Conservation (phyloP, 2,888 invertebrate species). For the Crepidodera aurea region DNA sequence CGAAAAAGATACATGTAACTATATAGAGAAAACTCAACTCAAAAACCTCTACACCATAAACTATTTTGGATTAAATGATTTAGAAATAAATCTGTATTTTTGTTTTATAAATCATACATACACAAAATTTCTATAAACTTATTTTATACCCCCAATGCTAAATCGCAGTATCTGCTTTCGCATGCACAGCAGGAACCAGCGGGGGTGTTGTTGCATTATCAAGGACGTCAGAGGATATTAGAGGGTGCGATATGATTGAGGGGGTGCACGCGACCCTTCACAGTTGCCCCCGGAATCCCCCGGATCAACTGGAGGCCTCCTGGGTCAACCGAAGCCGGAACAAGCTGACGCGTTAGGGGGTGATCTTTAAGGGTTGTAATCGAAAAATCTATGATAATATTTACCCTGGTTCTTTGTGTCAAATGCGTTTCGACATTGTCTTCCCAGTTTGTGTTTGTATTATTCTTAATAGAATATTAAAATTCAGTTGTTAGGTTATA, state of each 20-base stretch:
- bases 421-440: constrained; percentile 7
- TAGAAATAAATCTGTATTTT: too few species aligned
- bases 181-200: constrained; percentile 40
- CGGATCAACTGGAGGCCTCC: constrained; percentile 52
- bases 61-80: too few species aligned
- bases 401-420: constrained; percentile 38
- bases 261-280: constrained; percentile 51
- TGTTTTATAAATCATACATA: too few species aligned
- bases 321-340: constrained; percentile 58
- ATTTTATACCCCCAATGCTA: not conserved
- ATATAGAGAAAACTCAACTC: too few species aligned
- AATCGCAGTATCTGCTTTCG: constrained; percentile 31
- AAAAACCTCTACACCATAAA: too few species aligned
- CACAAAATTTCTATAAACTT: too few species aligned
- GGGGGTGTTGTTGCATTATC: constrained; percentile 61
- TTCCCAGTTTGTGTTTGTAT: not conserved
- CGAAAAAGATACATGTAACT: too few species aligned
- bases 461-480: too few species aligned
- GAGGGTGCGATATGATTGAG: constrained; percentile 63
- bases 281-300: constrained; percentile 26
- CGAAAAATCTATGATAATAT: constrained; percentile 47
- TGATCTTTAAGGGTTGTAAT: constrained; percentile 49
- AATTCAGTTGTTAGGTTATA: too few species aligned
- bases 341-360: constrained; percentile 49
- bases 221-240: constrained; percentile 62